Conservation (phyloP, 2,113 vertebrate genomes). For the Anoplopoma fimbria region DNA sequence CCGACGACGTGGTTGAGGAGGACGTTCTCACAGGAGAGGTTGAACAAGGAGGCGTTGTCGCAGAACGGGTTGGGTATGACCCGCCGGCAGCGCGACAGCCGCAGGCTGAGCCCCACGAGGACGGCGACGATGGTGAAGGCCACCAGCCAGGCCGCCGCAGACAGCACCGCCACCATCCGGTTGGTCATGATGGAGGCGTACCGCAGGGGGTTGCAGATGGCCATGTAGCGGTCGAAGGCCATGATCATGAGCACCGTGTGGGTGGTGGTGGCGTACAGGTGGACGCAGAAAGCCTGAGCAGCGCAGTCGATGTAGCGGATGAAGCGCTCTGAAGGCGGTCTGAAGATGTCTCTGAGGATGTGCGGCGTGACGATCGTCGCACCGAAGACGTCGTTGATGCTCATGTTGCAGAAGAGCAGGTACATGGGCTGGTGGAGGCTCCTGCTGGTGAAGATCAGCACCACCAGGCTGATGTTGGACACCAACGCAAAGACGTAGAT, state of each 20-base stretch:
- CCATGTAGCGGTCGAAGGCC: conserved; percentile 80
- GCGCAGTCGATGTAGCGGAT: conserved; percentile 72
- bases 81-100: conserved; percentile 69
- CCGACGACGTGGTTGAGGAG: conserved; percentile 73
- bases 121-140: conserved; percentile 60
- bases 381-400: conserved; percentile 69
- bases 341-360: conserved; percentile 58
- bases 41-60: conserved; percentile 75
- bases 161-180: conserved; percentile 68
- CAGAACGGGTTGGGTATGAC: conserved; percentile 68
- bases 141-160: conserved; percentile 64
- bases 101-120: conserved; percentile 68
- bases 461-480: conserved; percentile 57
- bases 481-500: conserved; percentile 64
- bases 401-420: conserved; percentile 73
- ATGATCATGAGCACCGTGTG: conserved; percentile 77
- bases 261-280: conserved; percentile 50
- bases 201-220: conserved; percentile 78
- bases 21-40: conserved; percentile 70
- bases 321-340: conserved; percentile 42
- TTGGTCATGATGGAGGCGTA: conserved; percentile 71
- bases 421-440: conserved; percentile 77
- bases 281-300: conserved; percentile 69
- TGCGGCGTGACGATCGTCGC: conserved; percentile 59
- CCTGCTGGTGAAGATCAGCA: conserved; percentile 50